Base-by-base conservation (phyloP, 1,140 invertebrate species). In the Vanessa atalanta region DNA sequence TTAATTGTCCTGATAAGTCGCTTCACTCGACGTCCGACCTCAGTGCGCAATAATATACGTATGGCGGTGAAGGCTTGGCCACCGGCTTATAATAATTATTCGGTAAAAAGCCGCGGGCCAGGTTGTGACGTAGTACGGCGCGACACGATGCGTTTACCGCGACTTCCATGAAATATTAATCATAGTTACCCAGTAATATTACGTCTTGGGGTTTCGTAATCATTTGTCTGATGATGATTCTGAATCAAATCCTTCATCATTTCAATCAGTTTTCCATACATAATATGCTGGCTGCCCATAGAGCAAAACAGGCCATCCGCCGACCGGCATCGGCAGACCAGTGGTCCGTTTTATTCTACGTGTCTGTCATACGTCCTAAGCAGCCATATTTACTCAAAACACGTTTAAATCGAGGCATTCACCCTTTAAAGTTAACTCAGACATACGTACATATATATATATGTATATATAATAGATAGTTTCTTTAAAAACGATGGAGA, bases 31-130 rank as follows among this genome's bases (percentile, higher is more conserved):
- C 78, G 78, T 79, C 78, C 74, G 73, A 47, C 63, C 48, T 16
- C 67, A 37, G 16, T 65, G 72, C 43, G 53, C 61, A 55, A 23
- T 47, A 48, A 37, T 66, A 72, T 72, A 77, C 78, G 73, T 75
- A 61, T 79, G 78, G 72, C 67, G 70, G 65, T 70, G 53, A 76
- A 70, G 72, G 71, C 73, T 70, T 66, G 73, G 37, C 50, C 64
- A 66, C 69, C 60, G 70, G 70, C 70, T 77, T 79, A 79, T 79
- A 73, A 78, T 78, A 69, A 72, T 75, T 79, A 79, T 79, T 79
- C 60, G 75, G 70, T 73, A 77, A 79, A 79, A 74, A 72, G 75
- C 65, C 75, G 74, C 57, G 63, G 55, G 47, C 65, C 78, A 67
- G 65, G 73, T 57, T 60, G 66, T 79, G 78, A 79, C 78, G 78